These are phyloP conservation scores for Acanthosepion esculentum DNA, from an alignment of 2,888 invertebrate species.

Conservation along the genomic window DNA sequence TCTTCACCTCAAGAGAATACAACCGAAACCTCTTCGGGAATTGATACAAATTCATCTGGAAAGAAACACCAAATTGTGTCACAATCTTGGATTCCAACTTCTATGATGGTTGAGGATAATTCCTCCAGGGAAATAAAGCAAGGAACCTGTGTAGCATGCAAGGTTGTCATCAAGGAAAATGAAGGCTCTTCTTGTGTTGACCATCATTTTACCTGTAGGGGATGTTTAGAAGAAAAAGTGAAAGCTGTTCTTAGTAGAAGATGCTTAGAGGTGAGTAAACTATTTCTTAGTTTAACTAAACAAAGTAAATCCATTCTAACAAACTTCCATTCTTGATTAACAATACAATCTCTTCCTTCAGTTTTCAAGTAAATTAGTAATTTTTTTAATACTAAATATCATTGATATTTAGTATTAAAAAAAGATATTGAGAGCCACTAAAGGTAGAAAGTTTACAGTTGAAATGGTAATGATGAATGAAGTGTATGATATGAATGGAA, in stretches of 20 bases:
- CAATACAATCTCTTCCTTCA: too few species aligned
- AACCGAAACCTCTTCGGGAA: neutral
- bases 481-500: too few species aligned
- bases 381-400: too few species aligned
- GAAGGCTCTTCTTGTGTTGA: slow-evolving; percentile 38
- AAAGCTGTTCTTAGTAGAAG: slow-evolving; percentile 62
- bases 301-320: too few species aligned
- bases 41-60: neutral
- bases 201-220: slow-evolving; percentile 63
- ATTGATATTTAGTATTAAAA: too few species aligned
- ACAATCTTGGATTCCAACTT: neutral
- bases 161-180: neutral
- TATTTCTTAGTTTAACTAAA: neutral
- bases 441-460: too few species aligned
- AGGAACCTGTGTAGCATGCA: slow-evolving; percentile 36
- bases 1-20: neutral
- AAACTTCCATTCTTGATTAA: too few species aligned
- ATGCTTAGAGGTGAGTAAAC: slow-evolving; percentile 34
- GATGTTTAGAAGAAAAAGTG: slow-evolving; percentile 67
- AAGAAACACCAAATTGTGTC: slow-evolving; percentile 13
- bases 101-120: slow-evolving; percentile 24
- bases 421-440: too few species aligned
- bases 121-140: neutral
- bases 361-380: too few species aligned
- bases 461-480: too few species aligned